Evolutionary conservation across 92 coral and sea anemone genomes (phyloP).

Genomic region (Siderastrea radians): DNA sequence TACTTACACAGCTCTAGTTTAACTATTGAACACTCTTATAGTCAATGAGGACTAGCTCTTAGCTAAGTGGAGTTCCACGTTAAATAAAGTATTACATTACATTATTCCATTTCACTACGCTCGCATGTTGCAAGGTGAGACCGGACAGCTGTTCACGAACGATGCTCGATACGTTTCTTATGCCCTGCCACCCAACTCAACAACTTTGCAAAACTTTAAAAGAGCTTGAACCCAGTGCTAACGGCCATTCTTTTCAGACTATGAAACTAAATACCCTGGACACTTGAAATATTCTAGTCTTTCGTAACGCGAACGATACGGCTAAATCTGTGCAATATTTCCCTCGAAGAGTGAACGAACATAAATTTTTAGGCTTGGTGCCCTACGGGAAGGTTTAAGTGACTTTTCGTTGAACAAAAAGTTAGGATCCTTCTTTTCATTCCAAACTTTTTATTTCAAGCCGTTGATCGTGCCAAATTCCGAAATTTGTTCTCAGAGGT

Average conservation of each 20-base stretch:
- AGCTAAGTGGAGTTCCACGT: too few species aligned
- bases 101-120: background rate
- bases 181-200: constrained; percentile 9
- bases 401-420: constrained; percentile 20
- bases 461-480: background rate
- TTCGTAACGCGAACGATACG: constrained; percentile 2
- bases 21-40: too few species aligned
- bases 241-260: constrained; percentile 25
- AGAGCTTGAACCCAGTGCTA: constrained; percentile 29
- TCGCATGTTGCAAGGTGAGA: constrained; percentile 42
- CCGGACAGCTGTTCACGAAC: constrained; percentile 44
- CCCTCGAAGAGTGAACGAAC: background rate
- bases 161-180: constrained; percentile 8
- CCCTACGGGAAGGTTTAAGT: constrained; percentile 35
- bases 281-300: background rate
- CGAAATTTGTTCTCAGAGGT: constrained; percentile 13
- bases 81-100: too few species aligned
- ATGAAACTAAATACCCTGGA: background rate
- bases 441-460: background rate
- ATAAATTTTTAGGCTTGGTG: constrained; percentile 22
- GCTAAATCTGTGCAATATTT: constrained; percentile 15
- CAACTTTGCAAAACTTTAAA: constrained; percentile 29
- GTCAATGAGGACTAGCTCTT: too few species aligned
- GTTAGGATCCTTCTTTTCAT: constrained; percentile 1
- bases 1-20: too few species aligned